These are phyloP conservation scores for Eumacrocentrus americanus DNA, from an alignment of 2,888 invertebrate genomes.

Conservation along the genomic window DNA sequence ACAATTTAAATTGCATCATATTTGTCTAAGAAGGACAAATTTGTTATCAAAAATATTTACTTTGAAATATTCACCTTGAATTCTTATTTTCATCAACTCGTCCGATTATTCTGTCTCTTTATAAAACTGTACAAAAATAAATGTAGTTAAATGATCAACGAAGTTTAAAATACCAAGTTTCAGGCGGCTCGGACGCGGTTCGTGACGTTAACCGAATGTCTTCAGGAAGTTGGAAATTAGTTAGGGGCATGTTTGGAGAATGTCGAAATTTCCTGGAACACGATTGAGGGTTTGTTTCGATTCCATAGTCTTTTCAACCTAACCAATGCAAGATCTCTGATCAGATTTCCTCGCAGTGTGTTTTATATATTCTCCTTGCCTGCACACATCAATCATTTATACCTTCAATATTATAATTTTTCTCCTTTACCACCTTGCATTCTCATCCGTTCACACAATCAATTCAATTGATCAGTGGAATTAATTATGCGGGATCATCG, in stretches of 20 bases:
- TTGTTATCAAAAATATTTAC: too few relatives aligned
- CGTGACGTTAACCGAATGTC: not conserved
- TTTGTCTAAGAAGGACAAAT: too few relatives aligned
- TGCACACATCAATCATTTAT: not conserved
- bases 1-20: too few relatives aligned
- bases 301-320: too few relatives aligned
- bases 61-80: too few relatives aligned
- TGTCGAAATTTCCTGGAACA: not conserved
- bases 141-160: not conserved
- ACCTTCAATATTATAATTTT: not conserved
- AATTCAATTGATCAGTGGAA: slow-evolving; percentile 6
- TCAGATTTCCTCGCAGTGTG: not conserved
- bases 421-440: not conserved
- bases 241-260: not conserved
- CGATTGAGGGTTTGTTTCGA: not conserved
- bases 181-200: not conserved
- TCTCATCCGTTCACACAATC: too few relatives aligned
- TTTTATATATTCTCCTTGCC: not conserved
- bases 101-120: not conserved
- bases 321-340: too few relatives aligned
- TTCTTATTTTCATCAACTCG: too few relatives aligned
- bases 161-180: not conserved
- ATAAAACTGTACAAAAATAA: not conserved
- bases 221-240: slow-evolving; percentile 2
- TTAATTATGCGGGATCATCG: slow-evolving; percentile 19